Evolutionary conservation across 2,797 vertebrate genomes (phyloP).

Genomic region (Poeciliopsis gracilis): DNA sequence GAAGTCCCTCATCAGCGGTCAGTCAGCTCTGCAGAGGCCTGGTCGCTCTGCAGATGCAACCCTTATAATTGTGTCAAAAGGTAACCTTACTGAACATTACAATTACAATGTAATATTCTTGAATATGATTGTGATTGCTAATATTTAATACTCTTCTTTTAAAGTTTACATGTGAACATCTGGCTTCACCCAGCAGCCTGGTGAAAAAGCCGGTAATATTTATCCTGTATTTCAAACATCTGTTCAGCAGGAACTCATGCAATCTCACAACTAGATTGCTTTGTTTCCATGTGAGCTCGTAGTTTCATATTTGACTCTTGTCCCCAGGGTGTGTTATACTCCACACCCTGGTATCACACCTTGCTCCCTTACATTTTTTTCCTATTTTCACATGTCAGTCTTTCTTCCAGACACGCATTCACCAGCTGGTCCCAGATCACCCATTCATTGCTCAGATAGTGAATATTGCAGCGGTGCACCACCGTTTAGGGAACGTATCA

Average conservation of each 20-base stretch:
- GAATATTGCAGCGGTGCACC: constrained; percentile 24
- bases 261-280: constrained; percentile 7
- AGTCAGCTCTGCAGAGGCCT: too few relatives aligned
- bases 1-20: too few relatives aligned
- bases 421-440: constrained; percentile 17
- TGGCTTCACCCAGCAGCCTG: constrained; percentile 12
- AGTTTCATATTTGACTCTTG: constrained; percentile 17
- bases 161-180: not conserved
- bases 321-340: constrained; percentile 23
- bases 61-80: not conserved
- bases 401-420: constrained; percentile 12
- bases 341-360: constrained; percentile 30
- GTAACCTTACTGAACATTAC: not conserved
- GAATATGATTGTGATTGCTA: not conserved
- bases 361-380: constrained; percentile 16
- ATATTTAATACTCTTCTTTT: not conserved
- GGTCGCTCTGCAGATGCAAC: not conserved
- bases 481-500: constrained; percentile 39
- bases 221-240: constrained; percentile 25
- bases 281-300: constrained; percentile 27
- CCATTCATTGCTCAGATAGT: constrained; percentile 14
- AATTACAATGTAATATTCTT: not conserved
- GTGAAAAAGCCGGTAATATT: constrained; percentile 30
- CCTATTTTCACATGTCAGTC: constrained; percentile 36
- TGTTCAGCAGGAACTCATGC: constrained; percentile 26